phyloP scores from a whole-genome alignment of 2,888 invertebrate genomes.

The Darwinula stevensoni region DNA sequence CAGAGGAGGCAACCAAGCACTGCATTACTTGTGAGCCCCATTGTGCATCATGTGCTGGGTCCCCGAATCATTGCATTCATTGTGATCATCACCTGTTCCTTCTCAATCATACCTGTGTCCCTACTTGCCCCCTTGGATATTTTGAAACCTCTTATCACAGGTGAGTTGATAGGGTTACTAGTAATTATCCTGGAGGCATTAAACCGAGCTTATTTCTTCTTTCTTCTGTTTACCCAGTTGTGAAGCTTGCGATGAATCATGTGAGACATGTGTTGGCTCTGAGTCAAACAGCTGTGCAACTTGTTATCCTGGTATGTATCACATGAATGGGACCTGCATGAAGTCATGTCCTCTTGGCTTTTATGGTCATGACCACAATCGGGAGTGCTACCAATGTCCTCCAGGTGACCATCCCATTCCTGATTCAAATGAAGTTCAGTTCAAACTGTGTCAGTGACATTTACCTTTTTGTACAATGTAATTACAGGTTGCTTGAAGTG shows the following conservation, averaged over 20 bases:
- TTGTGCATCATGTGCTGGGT: slow-evolving; percentile 53
- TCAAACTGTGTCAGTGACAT: too few species aligned
- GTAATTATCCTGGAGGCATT: too few species aligned
- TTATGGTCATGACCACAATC: slow-evolving; percentile 42
- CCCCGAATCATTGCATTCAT: slow-evolving; percentile 50
- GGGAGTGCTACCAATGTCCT: too few species aligned
- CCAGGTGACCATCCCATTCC: too few species aligned
- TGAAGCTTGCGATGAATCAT: slow-evolving; percentile 41
- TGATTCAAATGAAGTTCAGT: too few species aligned
- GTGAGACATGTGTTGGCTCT: slow-evolving; percentile 48
- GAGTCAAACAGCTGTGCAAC: slow-evolving; percentile 47
- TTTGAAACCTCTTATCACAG: slow-evolving; percentile 63
- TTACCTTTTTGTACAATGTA: too few species aligned
- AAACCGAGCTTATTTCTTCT: too few species aligned
- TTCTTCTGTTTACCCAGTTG: slow-evolving; percentile 27
- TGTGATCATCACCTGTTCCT: slow-evolving; percentile 65
- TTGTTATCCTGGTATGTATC: slow-evolving; percentile 38
- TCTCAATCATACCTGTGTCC: slow-evolving; percentile 46
- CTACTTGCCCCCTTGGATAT: slow-evolving; percentile 47
- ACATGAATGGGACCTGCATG: slow-evolving; percentile 36
- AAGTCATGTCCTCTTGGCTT: slow-evolving; percentile 35
- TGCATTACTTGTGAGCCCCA: slow-evolving; percentile 61
- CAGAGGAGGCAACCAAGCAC: slow-evolving; percentile 35
- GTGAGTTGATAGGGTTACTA: slow-evolving; percentile 19
- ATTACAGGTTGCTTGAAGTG: too few species aligned